Conservation (phyloP, 2,797 vertebrate species). For the Margarornis squamiger region DNA sequence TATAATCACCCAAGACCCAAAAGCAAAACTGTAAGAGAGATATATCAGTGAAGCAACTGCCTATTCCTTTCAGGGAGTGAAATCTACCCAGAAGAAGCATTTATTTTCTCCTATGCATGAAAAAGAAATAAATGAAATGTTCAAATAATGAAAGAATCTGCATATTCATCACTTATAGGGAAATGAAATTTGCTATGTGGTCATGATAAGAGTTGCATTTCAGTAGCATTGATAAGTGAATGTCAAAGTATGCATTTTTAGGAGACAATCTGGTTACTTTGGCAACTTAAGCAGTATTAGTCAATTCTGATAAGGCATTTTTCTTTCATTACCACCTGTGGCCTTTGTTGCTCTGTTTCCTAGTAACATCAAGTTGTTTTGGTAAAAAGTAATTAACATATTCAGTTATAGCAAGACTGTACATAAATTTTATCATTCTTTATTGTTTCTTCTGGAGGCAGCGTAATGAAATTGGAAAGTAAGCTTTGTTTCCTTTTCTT, state of each 20-base stretch:
- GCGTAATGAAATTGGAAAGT: background rate
- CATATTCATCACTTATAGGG: conserved; percentile 64
- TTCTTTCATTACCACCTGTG: conserved; percentile 69
- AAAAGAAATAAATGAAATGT: conserved; percentile 54
- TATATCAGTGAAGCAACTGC: background rate
- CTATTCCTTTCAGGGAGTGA: background rate
- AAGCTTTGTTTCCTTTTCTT: conserved; percentile 13
- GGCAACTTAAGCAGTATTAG: conserved; percentile 62
- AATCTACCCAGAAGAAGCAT: background rate
- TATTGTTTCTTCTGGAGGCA: conserved; percentile 26
- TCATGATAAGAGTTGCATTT: conserved; percentile 69
- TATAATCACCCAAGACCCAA: background rate
- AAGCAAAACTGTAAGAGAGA: background rate
- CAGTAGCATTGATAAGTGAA: conserved; percentile 67
- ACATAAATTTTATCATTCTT: conserved; percentile 31
- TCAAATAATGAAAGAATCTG: conserved; percentile 51
- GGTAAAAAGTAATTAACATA: conserved; percentile 72
- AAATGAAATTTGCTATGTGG: conserved; percentile 69
- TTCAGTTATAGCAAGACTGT: conserved; percentile 42
- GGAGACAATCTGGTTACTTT: conserved; percentile 69
- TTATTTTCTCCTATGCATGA: conserved; percentile 16
- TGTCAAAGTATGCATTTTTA: conserved; percentile 70
- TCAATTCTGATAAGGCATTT: conserved; percentile 63
- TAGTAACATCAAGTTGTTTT: conserved; percentile 53
- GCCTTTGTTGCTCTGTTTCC: conserved; percentile 66